Conservation (phyloP, 1,140 invertebrate species). For the Drosophila pectinifera region DNA sequence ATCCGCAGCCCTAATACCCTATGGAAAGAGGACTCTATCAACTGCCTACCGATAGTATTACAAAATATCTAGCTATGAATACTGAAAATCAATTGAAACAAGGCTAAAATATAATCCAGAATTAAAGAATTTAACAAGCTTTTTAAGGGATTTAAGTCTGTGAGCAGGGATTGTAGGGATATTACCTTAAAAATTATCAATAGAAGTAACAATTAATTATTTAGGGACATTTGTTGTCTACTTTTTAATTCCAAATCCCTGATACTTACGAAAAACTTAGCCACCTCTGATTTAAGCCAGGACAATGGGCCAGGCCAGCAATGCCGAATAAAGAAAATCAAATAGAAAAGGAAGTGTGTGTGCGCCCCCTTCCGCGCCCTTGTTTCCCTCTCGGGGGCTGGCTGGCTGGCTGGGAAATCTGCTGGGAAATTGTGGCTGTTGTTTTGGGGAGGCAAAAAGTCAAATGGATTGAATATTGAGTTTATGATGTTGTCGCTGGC, state of each 20-base stretch:
- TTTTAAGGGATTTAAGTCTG: no score
- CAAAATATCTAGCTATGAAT: no score
- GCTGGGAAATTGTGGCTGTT: slow-evolving; percentile 10
- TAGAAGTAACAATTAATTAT: neutral
- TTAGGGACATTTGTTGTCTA: neutral
- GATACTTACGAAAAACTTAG: neutral
- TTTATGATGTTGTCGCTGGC: slow-evolving; percentile 83
- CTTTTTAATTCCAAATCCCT: neutral
- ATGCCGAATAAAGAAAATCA: slow-evolving; percentile 31
- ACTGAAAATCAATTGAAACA: no score
- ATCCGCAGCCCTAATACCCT: neutral
- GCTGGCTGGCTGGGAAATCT: neutral
- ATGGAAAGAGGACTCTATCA: neutral
- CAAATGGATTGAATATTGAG: slow-evolving; percentile 83
- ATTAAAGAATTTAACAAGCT: no score
- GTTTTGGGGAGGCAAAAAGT: slow-evolving; percentile 63
- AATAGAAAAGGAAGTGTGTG: slow-evolving; percentile 32
- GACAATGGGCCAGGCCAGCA: slow-evolving; percentile 8
- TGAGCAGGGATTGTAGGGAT: no score
- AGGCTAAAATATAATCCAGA: no score
- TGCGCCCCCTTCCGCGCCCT: slow-evolving; percentile 1
- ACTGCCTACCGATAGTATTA: no score
- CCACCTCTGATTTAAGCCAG: neutral
- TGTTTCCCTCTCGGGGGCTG: neutral
- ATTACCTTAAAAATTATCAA: no score